Base-by-base conservation (phyloP, 1,140 invertebrate genomes). In the Cyclina sinensis region DNA sequence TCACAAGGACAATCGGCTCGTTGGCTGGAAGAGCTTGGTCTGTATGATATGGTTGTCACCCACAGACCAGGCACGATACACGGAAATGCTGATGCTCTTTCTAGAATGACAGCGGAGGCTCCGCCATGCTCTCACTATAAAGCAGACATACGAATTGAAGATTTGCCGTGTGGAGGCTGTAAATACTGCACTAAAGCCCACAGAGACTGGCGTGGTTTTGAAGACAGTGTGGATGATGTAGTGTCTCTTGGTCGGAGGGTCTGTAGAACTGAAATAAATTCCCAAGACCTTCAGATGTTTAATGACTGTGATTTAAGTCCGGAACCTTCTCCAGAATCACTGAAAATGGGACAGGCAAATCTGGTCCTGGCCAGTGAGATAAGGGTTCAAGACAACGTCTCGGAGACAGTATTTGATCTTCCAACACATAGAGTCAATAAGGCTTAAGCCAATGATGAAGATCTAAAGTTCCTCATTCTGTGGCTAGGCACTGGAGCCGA, bases 31-130 rank as follows among this genome's bases (percentile, higher is more conserved):
- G 65, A 68, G 39, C 73, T 94, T 30, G 88, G 89, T 62, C 59
- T 54, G n/a, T 94, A 92, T 82, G 54, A 94, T 35, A 73, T 93
- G 65, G 84, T 83, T 0, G 83, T 94, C 18, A 18, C 46, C 18
- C 90, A 94, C 81, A 0, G 91, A 37, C 14, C 84, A 27, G 91
- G 93, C 0, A 73, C 46, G 16, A 88, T 80, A 46, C 92, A 94
- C 85, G 46, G n/a, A 12, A 93, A 94, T 90, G 92, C 91, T 12
- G 93, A 94, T 68, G 86, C 86, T 30, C 32, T 93, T 16, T 90
- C 86, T 7, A 57, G 92, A 39, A 59, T 82, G 14, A n/a, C n/a
- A n/a, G 30, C 80, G 12, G 54, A 65, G 2, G 9, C 21, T 3
- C 1, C 9, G 5, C 7, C 27, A 57, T 82, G 80, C 27, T 12